Evolutionary conservation across 2,113 vertebrate species (phyloP).

Genomic region (Lepus europaeus): DNA sequence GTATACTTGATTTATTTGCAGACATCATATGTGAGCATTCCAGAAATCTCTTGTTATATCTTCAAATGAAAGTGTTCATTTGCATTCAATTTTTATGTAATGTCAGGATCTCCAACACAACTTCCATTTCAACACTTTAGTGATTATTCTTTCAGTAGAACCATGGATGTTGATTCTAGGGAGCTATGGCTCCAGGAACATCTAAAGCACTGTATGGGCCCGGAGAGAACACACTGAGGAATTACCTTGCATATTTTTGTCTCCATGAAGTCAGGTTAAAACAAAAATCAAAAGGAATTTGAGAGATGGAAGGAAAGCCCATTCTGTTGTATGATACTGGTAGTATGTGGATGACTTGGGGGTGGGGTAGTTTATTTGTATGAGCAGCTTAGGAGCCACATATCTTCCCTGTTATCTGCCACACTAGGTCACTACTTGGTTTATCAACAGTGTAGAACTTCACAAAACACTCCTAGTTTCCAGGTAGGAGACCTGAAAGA

Average conservation of each 20-base stretch:
- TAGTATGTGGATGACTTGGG: background rate
- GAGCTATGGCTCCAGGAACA: background rate
- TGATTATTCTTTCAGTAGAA: background rate
- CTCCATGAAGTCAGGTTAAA: background rate
- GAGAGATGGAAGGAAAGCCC: constrained; percentile 24
- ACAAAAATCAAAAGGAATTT: background rate
- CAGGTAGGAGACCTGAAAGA: too few relatives aligned
- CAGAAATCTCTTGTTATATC: constrained; percentile 18
- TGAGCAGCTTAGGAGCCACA: background rate
- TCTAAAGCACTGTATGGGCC: background rate
- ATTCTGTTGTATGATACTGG: background rate
- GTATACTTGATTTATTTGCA: constrained; percentile 44
- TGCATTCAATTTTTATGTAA: constrained; percentile 32
- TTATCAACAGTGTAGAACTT: too few relatives aligned
- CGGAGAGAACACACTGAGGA: background rate
- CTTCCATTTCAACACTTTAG: background rate
- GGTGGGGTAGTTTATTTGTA: background rate
- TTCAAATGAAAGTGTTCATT: background rate
- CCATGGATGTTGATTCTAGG: background rate
- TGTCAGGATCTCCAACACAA: background rate
- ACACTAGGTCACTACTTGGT: too few relatives aligned
- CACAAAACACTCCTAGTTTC: too few relatives aligned
- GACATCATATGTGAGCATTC: constrained; percentile 27
- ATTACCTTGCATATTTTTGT: background rate
- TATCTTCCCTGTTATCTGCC: background rate